Base-by-base conservation (phyloP, 2,113 vertebrate genomes). In the Elephas maximus region DNA sequence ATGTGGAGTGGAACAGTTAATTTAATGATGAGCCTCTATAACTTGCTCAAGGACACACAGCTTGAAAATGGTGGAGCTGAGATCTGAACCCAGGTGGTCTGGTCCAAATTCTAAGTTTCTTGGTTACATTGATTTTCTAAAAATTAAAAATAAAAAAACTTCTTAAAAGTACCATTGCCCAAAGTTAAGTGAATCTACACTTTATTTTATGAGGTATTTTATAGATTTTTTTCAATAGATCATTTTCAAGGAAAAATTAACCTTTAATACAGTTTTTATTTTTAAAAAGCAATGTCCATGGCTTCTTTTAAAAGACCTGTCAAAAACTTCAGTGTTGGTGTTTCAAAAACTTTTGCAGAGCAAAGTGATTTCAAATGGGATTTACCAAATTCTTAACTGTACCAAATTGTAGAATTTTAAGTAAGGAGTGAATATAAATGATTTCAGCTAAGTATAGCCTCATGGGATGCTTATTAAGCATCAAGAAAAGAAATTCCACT, bases 301-400 rank as follows among this genome's bases (percentile, higher is more conserved):
- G 81, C 15, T 94, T 92, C 90, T 96, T 96, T 94, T 45, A 94
- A 95, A 87, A 21, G 15, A 89, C 30, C 28, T 81, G 30, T 80
- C 24, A 88, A 90, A 53, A 2, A 41, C 7, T 65, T 98, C 44
- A 15, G 26, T 83, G n/a, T n/a, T n/a, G 14, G 45, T n/a, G 8
- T 82, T 93, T 97, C 28, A 90, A 57, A 86, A 78, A 57, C 79
- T 84, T 53, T 12, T 96, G 79, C 84, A 96, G 83, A 91, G 41
- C n/a, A 97, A 95, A 98, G 96, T 85, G 37, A 37, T 90, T 96
- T 98, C 92, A 95, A 83, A 95, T 91, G 88, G 41, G 82, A 1
- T 92, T 95, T 89, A 96, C 73, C 81, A 92, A 96, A 96, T 88
- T 85, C 62, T 93, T 90, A 51, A 91, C 57, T n/a, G 15, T 87